These are phyloP conservation scores for Neomonachus schauinslandi DNA, from an alignment of 2,113 vertebrate species.

Conservation along the genomic window DNA sequence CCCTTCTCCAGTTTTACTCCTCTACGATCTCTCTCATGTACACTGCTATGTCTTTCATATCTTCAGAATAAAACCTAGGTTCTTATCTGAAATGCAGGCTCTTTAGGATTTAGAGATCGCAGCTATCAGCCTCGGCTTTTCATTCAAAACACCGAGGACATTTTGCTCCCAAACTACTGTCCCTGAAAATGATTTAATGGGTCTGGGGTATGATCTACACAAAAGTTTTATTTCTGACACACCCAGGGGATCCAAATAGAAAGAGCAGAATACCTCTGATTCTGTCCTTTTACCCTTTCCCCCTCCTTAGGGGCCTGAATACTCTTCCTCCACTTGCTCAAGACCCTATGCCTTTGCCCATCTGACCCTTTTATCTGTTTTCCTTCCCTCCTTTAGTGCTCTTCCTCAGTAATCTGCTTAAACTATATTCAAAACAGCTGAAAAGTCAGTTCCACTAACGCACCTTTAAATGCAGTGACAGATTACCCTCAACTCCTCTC, in stretches of 20 bases:
- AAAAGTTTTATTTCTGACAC: background rate
- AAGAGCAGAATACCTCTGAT: background rate
- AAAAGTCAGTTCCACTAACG: background rate
- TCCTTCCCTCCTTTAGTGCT: background rate
- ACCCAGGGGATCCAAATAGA: background rate
- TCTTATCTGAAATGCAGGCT: background rate
- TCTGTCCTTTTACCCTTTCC: background rate
- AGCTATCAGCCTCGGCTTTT: background rate
- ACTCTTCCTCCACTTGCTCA: background rate
- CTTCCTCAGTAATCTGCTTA: background rate
- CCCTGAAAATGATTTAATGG: background rate
- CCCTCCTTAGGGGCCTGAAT: rapidly evolving
- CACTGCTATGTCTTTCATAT: background rate
- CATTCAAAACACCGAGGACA: background rate
- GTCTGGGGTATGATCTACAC: background rate
- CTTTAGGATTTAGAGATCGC: background rate
- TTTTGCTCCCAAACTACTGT: background rate
- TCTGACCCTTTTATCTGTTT: background rate
- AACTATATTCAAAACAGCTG: background rate
- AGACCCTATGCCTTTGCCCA: background rate
- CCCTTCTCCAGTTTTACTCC: background rate
- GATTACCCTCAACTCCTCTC: background rate
- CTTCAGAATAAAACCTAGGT: background rate
- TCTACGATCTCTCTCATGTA: background rate
- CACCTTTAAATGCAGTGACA: background rate